Percentiles rank a stretch among this genome's conserved stretches.
Evolutionary conservation across 2,797 vertebrate genomes (phyloP).

Genomic region (Takifugu rubripes): DNA sequence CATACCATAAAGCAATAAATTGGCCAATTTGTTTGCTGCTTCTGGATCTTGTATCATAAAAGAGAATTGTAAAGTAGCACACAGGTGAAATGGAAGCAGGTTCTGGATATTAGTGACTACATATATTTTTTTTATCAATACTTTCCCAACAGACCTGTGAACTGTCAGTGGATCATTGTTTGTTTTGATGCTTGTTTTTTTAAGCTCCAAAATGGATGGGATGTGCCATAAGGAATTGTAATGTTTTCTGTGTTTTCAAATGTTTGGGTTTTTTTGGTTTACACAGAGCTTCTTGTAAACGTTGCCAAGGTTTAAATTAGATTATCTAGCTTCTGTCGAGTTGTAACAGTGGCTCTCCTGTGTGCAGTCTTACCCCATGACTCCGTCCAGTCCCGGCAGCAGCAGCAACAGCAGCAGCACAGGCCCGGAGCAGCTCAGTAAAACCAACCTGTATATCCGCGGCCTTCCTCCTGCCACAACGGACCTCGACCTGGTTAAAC

Average conservation of each 20-base stretch:
- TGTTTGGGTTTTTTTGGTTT: background rate
- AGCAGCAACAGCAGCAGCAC: constrained; percentile 94
- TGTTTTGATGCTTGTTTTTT: background rate
- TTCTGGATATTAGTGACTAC: no score
- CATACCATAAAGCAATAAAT: background rate
- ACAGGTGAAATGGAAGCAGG: background rate
- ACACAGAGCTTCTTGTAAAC: constrained; percentile 42
- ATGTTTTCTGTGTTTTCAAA: background rate
- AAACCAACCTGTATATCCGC: constrained; percentile 98
- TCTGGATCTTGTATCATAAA: background rate
- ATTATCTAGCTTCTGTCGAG: constrained; percentile 69
- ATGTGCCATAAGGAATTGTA: background rate
- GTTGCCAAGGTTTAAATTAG: constrained; percentile 52
- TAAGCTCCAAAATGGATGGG: background rate
- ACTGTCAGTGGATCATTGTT: no score
- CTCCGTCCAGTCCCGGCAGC: constrained; percentile 96
- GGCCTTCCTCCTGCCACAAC: constrained; percentile 95
- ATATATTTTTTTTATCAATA: no score
- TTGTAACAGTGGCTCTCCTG: constrained; percentile 76
- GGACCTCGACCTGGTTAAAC: constrained; percentile 97
- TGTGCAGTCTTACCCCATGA: constrained; percentile 93
- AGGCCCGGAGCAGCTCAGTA: constrained; percentile 99
- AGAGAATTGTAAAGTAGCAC: background rate
- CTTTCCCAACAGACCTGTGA: no score
- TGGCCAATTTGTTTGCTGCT: background rate